These are phyloP conservation scores for Catostylus mosaicus DNA, from an alignment of 30 jellyfish, hydroid and myxozoan genomes.

Conservation along the genomic window DNA sequence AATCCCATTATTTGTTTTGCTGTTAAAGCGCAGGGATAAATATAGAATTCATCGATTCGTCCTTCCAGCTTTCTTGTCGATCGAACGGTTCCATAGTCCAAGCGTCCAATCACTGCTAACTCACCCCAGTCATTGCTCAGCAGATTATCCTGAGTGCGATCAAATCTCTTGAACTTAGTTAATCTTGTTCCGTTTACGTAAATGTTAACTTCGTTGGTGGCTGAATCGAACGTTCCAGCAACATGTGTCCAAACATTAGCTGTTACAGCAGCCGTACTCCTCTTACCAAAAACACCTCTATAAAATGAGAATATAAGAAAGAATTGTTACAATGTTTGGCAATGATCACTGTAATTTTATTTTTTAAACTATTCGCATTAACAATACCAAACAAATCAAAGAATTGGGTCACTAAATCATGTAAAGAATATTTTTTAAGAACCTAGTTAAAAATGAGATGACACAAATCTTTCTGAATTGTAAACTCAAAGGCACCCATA, in stretches of 20 bases:
- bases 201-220: constrained; percentile 64
- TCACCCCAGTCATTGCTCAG: constrained; percentile 95
- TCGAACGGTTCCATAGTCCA: constrained; percentile 73
- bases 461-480: no score
- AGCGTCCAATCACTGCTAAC: constrained; percentile 80
- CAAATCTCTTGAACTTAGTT: constrained; percentile 62
- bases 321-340: no score
- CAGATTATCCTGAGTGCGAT: constrained; percentile 50
- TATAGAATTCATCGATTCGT: constrained; percentile 81
- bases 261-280: constrained; percentile 78
- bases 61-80: constrained; percentile 84
- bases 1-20: constrained; percentile 58
- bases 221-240: constrained; percentile 89
- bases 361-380: no score
- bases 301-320: background rate
- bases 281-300: constrained; percentile 83
- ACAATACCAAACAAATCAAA: no score
- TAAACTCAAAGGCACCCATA: no score
- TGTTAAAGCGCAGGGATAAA: constrained; percentile 89
- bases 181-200: constrained; percentile 76
- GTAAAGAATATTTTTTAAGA: no score
- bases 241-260: constrained; percentile 95
- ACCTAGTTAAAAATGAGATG: no score
- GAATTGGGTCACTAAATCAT: no score
- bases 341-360: no score